phyloP scores from a whole-genome alignment of 2,113 vertebrate genomes.

The Hystrix brachyura region DNA sequence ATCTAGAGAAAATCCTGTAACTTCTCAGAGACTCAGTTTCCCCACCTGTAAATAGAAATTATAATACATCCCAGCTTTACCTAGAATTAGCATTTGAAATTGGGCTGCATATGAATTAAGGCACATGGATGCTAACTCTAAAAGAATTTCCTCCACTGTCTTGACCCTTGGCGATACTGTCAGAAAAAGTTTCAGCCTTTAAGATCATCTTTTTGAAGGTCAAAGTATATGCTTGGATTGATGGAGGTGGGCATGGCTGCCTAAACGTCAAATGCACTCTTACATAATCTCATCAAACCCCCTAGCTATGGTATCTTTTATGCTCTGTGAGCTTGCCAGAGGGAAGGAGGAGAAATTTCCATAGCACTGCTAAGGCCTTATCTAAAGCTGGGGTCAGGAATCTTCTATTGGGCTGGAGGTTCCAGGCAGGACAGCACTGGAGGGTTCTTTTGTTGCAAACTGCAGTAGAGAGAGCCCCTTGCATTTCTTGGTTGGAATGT shows the following conservation, averaged over 20 bases:
- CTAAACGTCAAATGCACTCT: background rate
- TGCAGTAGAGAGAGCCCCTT: background rate
- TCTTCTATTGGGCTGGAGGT: constrained; percentile 10
- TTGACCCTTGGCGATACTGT: background rate
- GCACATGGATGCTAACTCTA: background rate
- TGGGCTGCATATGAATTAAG: background rate
- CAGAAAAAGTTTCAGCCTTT: constrained; percentile 15
- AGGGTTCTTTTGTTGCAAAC: background rate
- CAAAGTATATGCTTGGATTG: constrained; percentile 20
- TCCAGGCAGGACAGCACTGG: background rate
- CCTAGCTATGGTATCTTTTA: background rate
- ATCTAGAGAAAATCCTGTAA: constrained; percentile 15
- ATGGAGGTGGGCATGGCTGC: background rate
- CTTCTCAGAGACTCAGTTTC: constrained; percentile 48
- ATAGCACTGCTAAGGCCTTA: background rate
- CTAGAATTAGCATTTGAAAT: background rate
- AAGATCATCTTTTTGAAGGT: background rate
- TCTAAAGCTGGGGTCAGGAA: background rate
- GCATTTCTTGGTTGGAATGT: background rate
- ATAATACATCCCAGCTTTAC: background rate
- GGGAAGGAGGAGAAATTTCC: background rate
- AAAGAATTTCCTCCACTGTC: background rate
- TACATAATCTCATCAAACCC: background rate
- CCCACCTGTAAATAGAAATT: background rate
- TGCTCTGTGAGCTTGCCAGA: background rate